These are phyloP conservation scores for Mormyrus iriodes DNA, from an alignment of 2,113 vertebrate genomes.

Conservation along the genomic window DNA sequence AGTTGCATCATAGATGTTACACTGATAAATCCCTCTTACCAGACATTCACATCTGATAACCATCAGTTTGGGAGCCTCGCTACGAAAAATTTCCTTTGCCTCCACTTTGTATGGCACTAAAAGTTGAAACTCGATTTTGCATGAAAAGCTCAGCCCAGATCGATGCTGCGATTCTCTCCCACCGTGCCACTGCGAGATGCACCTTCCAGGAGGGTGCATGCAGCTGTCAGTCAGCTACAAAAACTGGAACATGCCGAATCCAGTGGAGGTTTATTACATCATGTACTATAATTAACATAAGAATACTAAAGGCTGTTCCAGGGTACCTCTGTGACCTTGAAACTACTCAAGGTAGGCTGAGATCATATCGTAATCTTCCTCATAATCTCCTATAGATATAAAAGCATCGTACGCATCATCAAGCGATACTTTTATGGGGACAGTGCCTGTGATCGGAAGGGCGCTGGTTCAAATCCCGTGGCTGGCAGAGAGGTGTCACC, in stretches of 20 bases:
- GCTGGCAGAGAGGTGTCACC: background rate
- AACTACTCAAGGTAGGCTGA: background rate
- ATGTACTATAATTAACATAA: background rate
- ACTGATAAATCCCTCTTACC: background rate
- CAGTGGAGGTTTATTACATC: background rate
- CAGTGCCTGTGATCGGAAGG: background rate
- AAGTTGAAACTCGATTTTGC: background rate
- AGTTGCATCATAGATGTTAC: background rate
- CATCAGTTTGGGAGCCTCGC: background rate
- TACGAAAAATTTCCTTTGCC: background rate
- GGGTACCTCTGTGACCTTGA: background rate
- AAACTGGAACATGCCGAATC: background rate
- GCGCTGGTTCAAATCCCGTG: background rate
- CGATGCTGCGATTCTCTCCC: background rate
- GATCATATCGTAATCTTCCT: background rate
- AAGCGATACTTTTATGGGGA: background rate
- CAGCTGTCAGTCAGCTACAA: background rate
- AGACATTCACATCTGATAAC: background rate
- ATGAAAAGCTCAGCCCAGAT: background rate
- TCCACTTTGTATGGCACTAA: background rate
- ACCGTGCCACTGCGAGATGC: background rate
- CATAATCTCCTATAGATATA: background rate
- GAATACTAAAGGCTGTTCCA: background rate
- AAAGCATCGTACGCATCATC: background rate
- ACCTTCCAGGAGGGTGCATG: background rate